A percentile compares a stretch with the other conserved stretches of the same genome.
phyloP scores from a whole-genome alignment of 2,888 invertebrate species.

The Cacoxenus indagator region DNA sequence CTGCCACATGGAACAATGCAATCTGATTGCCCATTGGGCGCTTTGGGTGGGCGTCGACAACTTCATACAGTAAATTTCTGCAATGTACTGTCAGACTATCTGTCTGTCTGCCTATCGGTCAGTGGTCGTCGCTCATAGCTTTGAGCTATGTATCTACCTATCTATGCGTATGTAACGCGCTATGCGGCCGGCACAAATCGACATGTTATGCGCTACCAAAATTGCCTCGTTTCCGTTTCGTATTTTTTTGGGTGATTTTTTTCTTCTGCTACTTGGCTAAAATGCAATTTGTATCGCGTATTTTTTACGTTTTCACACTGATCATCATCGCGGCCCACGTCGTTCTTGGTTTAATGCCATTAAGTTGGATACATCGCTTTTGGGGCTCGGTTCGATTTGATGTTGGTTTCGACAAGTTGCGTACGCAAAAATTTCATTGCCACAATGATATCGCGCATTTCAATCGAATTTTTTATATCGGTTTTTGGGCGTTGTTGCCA shows the following conservation, averaged over 20 bases:
- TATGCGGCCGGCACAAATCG: constrained; percentile 56
- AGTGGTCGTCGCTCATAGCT: not conserved
- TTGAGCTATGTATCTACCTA: not conserved
- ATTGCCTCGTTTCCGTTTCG: constrained; percentile 51
- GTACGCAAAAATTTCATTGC: constrained; percentile 16
- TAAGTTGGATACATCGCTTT: not conserved
- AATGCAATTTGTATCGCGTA: not conserved
- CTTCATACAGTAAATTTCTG: constrained; percentile 19
- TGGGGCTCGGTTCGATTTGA: not conserved
- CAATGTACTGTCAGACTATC: constrained; percentile 47
- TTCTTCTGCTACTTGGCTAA: not conserved
- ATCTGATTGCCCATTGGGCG: constrained; percentile 52
- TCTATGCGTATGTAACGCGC: constrained; percentile 42
- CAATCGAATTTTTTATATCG: constrained; percentile 56
- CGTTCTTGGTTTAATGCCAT: no score
- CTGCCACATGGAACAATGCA: not conserved
- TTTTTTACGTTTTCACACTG: not conserved
- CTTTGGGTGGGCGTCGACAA: constrained; percentile 51
- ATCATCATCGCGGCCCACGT: constrained; percentile 32
- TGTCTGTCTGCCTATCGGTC: not conserved
- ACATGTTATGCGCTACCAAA: constrained; percentile 62
- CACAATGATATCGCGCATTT: constrained; percentile 61
- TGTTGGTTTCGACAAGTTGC: not conserved
- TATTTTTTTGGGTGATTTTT: not conserved
- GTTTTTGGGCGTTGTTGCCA: constrained; percentile 12